Evolutionary conservation across 1,140 invertebrate genomes (phyloP).

Genomic region (Hyles euphorbiae): DNA sequence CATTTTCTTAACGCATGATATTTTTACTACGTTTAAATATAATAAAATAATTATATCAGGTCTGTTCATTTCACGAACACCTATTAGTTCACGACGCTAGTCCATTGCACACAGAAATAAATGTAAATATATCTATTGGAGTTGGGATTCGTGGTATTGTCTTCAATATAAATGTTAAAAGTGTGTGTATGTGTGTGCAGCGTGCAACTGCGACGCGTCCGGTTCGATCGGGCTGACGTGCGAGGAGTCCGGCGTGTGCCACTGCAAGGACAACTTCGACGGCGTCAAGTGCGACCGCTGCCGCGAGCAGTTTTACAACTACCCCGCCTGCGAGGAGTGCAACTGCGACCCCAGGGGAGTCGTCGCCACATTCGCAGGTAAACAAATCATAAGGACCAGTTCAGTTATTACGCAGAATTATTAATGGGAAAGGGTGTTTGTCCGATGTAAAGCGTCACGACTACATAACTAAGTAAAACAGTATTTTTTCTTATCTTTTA

Average conservation of each 20-base stretch:
- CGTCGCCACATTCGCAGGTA: slow-evolving; percentile 87
- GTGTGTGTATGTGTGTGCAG: slow-evolving; percentile 65
- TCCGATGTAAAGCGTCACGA: too few relatives aligned
- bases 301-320: slow-evolving; percentile 97
- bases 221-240: slow-evolving; percentile 95
- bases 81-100: too few relatives aligned
- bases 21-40: too few relatives aligned
- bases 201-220: slow-evolving; percentile 92
- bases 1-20: too few relatives aligned
- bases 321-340: slow-evolving; percentile 97
- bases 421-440: background rate
- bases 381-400: background rate
- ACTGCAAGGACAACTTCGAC: slow-evolving; percentile 92
- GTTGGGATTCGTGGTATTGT: too few relatives aligned
- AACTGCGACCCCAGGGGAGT: slow-evolving; percentile 98
- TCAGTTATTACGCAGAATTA: background rate
- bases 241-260: slow-evolving; percentile 90
- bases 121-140: too few relatives aligned
- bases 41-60: too few relatives aligned
- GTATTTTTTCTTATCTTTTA: too few relatives aligned
- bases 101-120: too few relatives aligned
- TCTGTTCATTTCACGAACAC: too few relatives aligned
- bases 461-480: too few relatives aligned
- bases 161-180: background rate
- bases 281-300: slow-evolving; percentile 89